phyloP scores from a whole-genome alignment of 2,113 vertebrate species.

The Atractosteus spatula region DNA sequence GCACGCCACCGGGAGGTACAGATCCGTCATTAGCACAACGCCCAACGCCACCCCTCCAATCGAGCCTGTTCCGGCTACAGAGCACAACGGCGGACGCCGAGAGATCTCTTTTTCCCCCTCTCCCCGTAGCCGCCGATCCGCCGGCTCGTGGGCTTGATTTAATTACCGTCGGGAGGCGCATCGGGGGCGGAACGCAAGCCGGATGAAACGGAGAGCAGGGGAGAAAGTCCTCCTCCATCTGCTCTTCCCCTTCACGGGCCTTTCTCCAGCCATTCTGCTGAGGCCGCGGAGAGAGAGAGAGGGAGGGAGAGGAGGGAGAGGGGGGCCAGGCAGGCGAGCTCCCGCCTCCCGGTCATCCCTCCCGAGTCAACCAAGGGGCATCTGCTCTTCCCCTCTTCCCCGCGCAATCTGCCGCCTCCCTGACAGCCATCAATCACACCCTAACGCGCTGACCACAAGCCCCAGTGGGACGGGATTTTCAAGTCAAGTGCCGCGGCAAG shows the following conservation, averaged over 20 bases:
- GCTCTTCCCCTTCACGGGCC: background rate
- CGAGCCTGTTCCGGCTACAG: no score
- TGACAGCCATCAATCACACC: constrained; percentile 87
- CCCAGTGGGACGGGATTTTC: constrained; percentile 57
- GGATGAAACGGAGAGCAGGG: background rate
- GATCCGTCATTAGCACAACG: no score
- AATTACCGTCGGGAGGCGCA: no score
- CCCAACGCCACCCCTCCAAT: no score
- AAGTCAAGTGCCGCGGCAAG: constrained; percentile 70
- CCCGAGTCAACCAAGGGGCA: constrained; percentile 64
- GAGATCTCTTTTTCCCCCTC: no score
- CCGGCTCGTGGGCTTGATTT: no score
- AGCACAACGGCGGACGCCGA: no score
- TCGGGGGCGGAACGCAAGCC: background rate
- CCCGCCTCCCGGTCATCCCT: constrained; percentile 27
- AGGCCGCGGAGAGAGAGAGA: constrained; percentile 18
- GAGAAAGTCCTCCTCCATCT: background rate
- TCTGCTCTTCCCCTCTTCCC: constrained; percentile 78
- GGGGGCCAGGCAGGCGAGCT: constrained; percentile 47
- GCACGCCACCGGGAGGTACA: no score
- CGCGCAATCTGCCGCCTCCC: constrained; percentile 72
- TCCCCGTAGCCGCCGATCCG: no score
- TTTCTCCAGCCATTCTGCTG: background rate
- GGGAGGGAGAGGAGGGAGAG: constrained; percentile 40
- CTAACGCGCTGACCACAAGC: constrained; percentile 75